Conservation (phyloP, 2,797 vertebrate species). For the Distichodus sexfasciatus region DNA sequence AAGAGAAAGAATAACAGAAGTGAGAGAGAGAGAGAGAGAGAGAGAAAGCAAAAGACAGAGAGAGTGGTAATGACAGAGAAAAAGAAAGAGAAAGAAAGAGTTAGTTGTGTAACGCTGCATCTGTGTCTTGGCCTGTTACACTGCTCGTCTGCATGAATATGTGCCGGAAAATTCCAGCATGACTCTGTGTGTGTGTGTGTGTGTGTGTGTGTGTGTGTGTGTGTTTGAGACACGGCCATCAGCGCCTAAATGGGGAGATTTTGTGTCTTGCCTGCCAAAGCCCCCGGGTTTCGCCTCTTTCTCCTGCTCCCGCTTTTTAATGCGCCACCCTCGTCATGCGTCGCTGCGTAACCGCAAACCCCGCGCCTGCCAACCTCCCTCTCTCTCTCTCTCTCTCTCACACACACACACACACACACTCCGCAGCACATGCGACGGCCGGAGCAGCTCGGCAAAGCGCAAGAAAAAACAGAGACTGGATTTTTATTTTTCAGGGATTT, state of each 20-base stretch:
- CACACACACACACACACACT: neutral
- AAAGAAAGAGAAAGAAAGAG: neutral
- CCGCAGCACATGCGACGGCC: no score
- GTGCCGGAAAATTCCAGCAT: slow-evolving; percentile 6
- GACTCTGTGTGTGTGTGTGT: slow-evolving; percentile 7
- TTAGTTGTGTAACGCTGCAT: slow-evolving; percentile 13
- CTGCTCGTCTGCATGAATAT: slow-evolving; percentile 3
- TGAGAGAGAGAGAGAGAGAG: no score
- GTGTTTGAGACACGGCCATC: slow-evolving; percentile 19
- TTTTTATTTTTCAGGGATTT: no score
- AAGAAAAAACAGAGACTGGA: no score
- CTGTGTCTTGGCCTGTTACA: slow-evolving; percentile 24
- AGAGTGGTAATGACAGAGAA: neutral
- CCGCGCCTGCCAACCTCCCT: no score
- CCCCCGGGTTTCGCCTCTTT: slow-evolving; percentile 17
- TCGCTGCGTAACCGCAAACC: slow-evolving; percentile 10
- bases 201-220: slow-evolving; percentile 20
- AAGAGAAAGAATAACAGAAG: no score
- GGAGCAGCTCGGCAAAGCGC: no score
- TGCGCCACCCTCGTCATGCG: neutral
- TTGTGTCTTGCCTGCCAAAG: slow-evolving; percentile 29
- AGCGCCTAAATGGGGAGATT: slow-evolving; percentile 36
- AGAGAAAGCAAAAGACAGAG: neutral
- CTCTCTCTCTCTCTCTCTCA: no score
- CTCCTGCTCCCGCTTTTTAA: neutral